Conservation (phyloP, 2,888 invertebrate genomes). For the Trichacis sp. region DNA sequence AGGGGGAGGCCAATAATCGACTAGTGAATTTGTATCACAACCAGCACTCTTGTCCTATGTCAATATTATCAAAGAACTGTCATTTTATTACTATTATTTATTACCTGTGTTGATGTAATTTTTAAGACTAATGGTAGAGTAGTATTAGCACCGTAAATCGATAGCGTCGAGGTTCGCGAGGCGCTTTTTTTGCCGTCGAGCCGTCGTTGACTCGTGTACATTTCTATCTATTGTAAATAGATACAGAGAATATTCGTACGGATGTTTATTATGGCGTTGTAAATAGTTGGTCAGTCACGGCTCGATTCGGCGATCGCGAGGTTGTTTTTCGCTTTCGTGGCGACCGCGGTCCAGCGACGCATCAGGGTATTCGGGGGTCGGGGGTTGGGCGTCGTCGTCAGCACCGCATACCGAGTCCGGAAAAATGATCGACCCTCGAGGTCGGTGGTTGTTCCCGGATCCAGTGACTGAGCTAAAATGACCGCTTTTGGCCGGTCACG, state of each 20-base stretch:
- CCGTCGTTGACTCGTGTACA: too few species aligned
- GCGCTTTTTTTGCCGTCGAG: too few species aligned
- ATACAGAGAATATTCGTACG: too few species aligned
- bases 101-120: too few species aligned
- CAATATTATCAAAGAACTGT: constrained; percentile 36
- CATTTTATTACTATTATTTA: constrained; percentile 36
- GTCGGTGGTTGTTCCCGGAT: constrained; percentile 56
- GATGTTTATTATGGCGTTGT: too few species aligned
- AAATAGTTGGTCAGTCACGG: constrained; percentile 44
- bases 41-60: constrained; percentile 31
- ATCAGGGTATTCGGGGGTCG: constrained; percentile 54
- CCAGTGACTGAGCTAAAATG: constrained; percentile 61
- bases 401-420: constrained; percentile 10
- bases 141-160: too few species aligned
- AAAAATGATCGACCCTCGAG: constrained; percentile 27
- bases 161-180: too few species aligned
- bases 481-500: constrained; percentile 65
- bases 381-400: neutral
- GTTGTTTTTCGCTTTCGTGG: constrained; percentile 4
- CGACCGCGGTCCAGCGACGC: constrained; percentile 48
- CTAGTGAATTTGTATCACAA: constrained; percentile 7
- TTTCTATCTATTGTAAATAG: too few species aligned
- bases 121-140: too few species aligned
- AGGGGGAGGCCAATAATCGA: neutral
- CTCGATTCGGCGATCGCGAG: constrained; percentile 28